phyloP scores from a whole-genome alignment of 2,113 vertebrate genomes.

The Cepphus grylle region DNA sequence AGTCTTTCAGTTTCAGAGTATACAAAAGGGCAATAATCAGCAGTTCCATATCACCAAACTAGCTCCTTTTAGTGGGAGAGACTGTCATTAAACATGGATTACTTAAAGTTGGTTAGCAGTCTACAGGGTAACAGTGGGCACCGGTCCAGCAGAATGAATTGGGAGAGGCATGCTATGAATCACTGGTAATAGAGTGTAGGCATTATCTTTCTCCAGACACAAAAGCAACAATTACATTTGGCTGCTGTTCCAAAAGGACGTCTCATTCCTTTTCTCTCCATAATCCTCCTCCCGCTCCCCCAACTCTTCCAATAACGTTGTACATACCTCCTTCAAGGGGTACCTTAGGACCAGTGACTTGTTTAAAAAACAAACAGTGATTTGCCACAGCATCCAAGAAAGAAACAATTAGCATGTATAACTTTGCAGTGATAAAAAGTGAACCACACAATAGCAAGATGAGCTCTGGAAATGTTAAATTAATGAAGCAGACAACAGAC shows the following conservation, averaged over 20 bases:
- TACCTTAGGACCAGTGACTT: not conserved
- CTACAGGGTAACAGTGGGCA: not conserved
- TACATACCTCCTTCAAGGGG: not conserved
- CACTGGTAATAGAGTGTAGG: not conserved
- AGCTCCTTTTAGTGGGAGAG: not conserved
- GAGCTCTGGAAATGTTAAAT: constrained; percentile 50
- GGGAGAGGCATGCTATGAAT: constrained; percentile 30
- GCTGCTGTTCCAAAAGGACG: constrained; percentile 14
- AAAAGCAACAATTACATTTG: constrained; percentile 42
- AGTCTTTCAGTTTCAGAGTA: not conserved
- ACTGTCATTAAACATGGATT: not conserved
- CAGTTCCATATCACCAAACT: not conserved
- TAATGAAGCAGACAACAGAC: constrained; percentile 46
- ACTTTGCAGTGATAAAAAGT: not conserved
- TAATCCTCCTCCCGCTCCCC: not conserved
- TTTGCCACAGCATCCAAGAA: not conserved
- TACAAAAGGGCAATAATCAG: not conserved
- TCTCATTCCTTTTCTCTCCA: not conserved
- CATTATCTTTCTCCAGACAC: constrained; percentile 44
- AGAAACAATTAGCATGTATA: not conserved
- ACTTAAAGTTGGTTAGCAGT: not conserved
- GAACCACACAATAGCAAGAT: not conserved
- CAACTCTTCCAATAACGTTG: not conserved
- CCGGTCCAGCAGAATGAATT: not conserved
- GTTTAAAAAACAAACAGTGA: not conserved